Evolutionary conservation across 2,113 vertebrate species (phyloP).

Genomic region (Perccottus glenii): DNA sequence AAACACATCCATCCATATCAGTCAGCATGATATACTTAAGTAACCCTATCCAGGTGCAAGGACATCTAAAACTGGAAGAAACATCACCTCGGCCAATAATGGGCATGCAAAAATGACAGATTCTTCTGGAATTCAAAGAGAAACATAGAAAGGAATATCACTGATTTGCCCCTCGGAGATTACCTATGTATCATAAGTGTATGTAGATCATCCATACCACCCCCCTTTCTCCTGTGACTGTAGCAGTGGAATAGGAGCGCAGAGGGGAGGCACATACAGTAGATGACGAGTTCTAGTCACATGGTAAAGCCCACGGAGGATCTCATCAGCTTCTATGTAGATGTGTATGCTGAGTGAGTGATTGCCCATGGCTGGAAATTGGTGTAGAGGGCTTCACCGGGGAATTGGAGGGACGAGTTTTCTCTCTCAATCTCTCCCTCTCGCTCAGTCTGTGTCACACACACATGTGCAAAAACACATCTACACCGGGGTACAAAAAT

Average conservation of each 20-base stretch:
- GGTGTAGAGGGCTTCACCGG: slow-evolving; percentile 80
- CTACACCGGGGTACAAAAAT: slow-evolving; percentile 42
- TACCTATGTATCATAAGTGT: slow-evolving; percentile 71
- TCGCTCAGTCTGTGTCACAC: slow-evolving; percentile 45
- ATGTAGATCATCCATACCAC: slow-evolving; percentile 68
- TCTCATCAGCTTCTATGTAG: slow-evolving; percentile 84
- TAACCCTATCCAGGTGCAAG: slow-evolving; percentile 56
- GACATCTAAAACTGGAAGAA: slow-evolving; percentile 71
- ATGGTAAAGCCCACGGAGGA: slow-evolving; percentile 76
- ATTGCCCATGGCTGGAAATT: slow-evolving; percentile 83
- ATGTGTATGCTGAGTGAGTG: slow-evolving; percentile 83
- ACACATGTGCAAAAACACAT: slow-evolving; percentile 39
- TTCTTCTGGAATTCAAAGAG: slow-evolving; percentile 66
- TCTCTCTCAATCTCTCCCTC: slow-evolving; percentile 55
- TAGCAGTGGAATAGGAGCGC: slow-evolving; percentile 47
- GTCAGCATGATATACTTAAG: slow-evolving; percentile 52
- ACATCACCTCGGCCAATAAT: slow-evolving; percentile 66
- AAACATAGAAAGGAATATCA: slow-evolving; percentile 63
- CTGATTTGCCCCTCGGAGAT: slow-evolving; percentile 71
- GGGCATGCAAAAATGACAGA: slow-evolving; percentile 64
- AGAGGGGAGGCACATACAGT: slow-evolving; percentile 71
- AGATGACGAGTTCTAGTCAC: slow-evolving; percentile 73
- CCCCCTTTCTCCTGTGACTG: slow-evolving; percentile 33
- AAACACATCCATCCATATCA: slow-evolving; percentile 56
- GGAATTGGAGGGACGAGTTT: slow-evolving; percentile 76